A percentile compares a stretch with the other conserved stretches of the same genome.
Conservation (phyloP, 2,888 invertebrate genomes). For the Pollenia amentaria region DNA sequence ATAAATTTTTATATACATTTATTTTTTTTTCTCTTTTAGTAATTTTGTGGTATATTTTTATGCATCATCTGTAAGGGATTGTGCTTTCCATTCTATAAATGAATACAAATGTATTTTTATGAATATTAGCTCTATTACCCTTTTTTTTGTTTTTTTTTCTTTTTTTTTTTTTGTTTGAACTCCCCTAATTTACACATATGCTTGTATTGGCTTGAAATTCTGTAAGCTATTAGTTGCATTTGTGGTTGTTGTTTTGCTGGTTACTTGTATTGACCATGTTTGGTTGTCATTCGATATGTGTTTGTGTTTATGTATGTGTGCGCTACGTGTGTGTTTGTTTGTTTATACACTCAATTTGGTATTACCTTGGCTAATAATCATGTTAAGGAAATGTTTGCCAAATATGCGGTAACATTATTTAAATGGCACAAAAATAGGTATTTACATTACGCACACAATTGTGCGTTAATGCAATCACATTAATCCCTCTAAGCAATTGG, state of each 20-base stretch:
- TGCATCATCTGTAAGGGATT: no score
- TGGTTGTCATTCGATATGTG: not conserved
- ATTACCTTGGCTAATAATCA: conserved; percentile 80
- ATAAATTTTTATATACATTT: no score
- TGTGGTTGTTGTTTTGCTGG: conserved; percentile 66
- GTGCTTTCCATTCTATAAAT: no score
- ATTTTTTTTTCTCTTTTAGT: no score
- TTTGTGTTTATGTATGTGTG: not conserved
- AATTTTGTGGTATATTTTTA: no score
- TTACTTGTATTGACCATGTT: conserved; percentile 41
- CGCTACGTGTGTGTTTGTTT: conserved; percentile 44
- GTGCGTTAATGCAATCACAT: no score
- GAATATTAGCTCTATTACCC: no score
- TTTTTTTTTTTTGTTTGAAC: no score
- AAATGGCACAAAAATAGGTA: conserved; percentile 55
- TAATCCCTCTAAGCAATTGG: no score
- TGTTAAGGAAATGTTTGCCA: conserved; percentile 82
- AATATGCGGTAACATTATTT: conserved; percentile 79
- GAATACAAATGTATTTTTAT: no score
- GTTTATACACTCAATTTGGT: conserved; percentile 44
- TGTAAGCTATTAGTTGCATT: conserved; percentile 80
- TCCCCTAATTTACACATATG: conserved; percentile 58
- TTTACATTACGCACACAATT: conserved; percentile 32
- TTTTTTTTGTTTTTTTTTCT: no score
- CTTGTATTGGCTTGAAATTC: conserved; percentile 81